Evolutionary conservation across 1,140 invertebrate species (phyloP), one percentile per base, ranked within the genome.

Genomic region (Anoplophora glabripennis): DNA sequence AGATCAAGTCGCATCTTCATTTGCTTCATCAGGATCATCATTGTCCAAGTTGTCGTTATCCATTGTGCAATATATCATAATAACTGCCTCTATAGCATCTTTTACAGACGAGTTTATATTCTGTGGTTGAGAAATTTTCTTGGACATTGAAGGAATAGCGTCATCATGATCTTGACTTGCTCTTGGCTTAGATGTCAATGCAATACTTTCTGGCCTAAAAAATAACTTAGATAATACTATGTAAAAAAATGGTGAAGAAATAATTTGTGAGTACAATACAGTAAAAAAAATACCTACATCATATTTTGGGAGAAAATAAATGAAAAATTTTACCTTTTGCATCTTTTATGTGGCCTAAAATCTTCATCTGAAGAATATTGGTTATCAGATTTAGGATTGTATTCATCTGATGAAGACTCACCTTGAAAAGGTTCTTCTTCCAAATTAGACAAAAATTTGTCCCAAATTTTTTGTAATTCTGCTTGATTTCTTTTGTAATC

Each of bases 341-440:
- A 12, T 44, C 41, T 44, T 44, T 44, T 44, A 1, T 44, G 41
- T 15, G 10, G 41, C 3, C 1, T 7, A 14, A 44, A 2, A 2
- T 44, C 41, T 44, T n/a, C 41, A 44, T 44, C 14, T 44, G 41
- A 44, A 44, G 41, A 44, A 44, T 44, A 2, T 44, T 44, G 2
- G 14, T 3, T 11, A 1, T 44, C 41, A 15, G 41, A 44, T 44
- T 44, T 12, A 44, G 41, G 41, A 15, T 44, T 14, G 41, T 44
- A 44, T 44, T 44, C 41, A 44, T 44, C 41, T 44, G 41, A n/a
- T n/a, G n/a, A 44, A 44, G 41, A 44, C 1, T 12, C 41, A 44
- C 41, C 41, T 44, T 44, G 1, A 44, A 44, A 44, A 44, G 41
- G 41, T 44, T 12, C 41, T 28, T 28, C 21, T 5, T 28, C 21